A percentile compares a stretch with the other conserved stretches of the same genome.
These are phyloP conservation scores for Isichthys henryi DNA, from an alignment of 2,113 vertebrate species.

Conservation along the genomic window DNA sequence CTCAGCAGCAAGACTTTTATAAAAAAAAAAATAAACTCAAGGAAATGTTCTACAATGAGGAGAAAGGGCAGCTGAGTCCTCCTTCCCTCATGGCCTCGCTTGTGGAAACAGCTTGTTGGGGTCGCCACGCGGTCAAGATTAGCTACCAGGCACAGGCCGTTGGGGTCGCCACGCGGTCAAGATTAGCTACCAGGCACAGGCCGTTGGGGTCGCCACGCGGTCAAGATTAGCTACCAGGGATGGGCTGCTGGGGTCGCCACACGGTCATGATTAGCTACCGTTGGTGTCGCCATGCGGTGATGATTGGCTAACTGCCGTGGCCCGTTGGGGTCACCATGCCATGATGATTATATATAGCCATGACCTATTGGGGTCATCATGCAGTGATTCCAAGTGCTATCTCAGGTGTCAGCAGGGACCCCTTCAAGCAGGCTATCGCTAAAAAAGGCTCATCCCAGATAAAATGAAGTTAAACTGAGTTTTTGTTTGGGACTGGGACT, in stretches of 20 bases:
- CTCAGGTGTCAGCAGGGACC: not conserved
- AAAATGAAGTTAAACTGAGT: not conserved
- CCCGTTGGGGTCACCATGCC: not conserved
- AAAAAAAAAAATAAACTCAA: not conserved
- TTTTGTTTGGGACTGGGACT: not conserved
- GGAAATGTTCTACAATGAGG: not conserved
- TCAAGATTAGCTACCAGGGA: not conserved
- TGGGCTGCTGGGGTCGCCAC: not conserved
- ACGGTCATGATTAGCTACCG: not conserved
- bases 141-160: not conserved
- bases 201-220: not conserved
- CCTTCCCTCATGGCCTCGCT: not conserved
- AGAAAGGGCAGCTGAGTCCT: no score
- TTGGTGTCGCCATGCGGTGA: not conserved
- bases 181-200: not conserved
- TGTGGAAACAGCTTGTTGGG: not conserved
- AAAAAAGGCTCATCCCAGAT: not conserved
- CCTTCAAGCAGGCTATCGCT: not conserved
- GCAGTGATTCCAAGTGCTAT: not conserved
- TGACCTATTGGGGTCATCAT: not conserved
- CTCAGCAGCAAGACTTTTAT: not conserved
- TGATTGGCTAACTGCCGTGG: not conserved
- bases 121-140: not conserved
- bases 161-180: not conserved
- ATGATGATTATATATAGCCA: not conserved